Evolutionary conservation across 2,113 vertebrate genomes (phyloP).

Genomic region (Elgaria multicarinata): DNA sequence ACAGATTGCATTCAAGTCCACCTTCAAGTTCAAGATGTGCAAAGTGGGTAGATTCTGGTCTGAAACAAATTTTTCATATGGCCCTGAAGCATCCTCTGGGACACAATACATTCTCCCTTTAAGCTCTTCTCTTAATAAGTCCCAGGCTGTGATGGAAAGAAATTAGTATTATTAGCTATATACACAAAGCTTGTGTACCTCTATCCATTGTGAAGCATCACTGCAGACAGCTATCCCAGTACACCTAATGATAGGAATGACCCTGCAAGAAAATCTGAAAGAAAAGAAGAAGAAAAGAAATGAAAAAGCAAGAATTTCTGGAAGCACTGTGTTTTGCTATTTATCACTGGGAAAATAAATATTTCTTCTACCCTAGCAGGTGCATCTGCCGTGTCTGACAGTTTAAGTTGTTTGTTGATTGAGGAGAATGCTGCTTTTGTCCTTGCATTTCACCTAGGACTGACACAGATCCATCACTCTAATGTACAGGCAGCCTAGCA

Average conservation of each 20-base stretch:
- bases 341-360: constrained; percentile 7
- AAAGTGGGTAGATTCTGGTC: too few relatives aligned
- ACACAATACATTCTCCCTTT: background rate
- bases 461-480: background rate
- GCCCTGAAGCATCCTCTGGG: background rate
- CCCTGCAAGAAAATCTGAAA: background rate
- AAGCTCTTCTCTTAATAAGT: background rate
- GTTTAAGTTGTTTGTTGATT: background rate
- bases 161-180: background rate
- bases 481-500: background rate
- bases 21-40: too few relatives aligned
- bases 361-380: background rate
- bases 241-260: background rate
- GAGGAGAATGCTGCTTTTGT: background rate
- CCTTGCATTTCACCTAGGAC: background rate
- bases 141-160: background rate
- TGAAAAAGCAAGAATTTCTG: background rate
- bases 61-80: background rate
- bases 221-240: background rate
- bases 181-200: background rate
- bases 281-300: background rate
- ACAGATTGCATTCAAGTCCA: too few relatives aligned
- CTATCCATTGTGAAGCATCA: background rate
- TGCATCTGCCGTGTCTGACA: constrained; percentile 1
- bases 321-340: background rate